Evolutionary conservation across 2,113 vertebrate genomes (phyloP).

Genomic region (Cepphus grylle): DNA sequence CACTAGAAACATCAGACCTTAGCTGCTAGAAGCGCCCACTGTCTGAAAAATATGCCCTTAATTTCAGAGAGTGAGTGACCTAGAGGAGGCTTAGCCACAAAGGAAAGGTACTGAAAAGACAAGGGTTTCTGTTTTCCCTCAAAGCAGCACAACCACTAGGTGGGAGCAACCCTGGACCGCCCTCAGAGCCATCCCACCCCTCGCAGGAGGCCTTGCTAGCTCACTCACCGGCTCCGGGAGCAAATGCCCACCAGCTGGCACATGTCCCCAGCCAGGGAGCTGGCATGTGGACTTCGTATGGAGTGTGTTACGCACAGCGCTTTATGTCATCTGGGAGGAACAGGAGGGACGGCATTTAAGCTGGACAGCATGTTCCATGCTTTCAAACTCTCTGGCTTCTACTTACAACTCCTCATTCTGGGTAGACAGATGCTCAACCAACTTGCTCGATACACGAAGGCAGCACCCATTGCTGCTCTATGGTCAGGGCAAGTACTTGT

Average conservation of each 20-base stretch:
- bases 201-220: not conserved
- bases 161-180: not conserved
- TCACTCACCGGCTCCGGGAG: not conserved
- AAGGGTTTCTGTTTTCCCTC: not conserved
- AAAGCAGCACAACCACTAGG: not conserved
- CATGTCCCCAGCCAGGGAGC: not conserved
- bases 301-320: rapidly evolving
- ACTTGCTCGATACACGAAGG: not conserved
- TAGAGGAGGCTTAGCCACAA: not conserved
- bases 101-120: not conserved
- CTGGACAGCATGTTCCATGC: no score
- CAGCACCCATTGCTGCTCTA: not conserved
- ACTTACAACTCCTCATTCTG: not conserved
- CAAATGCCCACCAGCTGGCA: not conserved
- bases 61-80: not conserved
- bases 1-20: not conserved
- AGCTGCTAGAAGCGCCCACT: not conserved
- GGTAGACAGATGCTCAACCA: not conserved
- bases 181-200: no score
- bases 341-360: not conserved
- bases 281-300: not conserved
- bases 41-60: not conserved
- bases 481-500: not conserved
- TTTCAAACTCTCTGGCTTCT: not conserved
- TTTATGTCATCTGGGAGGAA: not conserved